Conservation (phyloP, 2,113 vertebrate species). For the Phylloscopus trochilus region DNA sequence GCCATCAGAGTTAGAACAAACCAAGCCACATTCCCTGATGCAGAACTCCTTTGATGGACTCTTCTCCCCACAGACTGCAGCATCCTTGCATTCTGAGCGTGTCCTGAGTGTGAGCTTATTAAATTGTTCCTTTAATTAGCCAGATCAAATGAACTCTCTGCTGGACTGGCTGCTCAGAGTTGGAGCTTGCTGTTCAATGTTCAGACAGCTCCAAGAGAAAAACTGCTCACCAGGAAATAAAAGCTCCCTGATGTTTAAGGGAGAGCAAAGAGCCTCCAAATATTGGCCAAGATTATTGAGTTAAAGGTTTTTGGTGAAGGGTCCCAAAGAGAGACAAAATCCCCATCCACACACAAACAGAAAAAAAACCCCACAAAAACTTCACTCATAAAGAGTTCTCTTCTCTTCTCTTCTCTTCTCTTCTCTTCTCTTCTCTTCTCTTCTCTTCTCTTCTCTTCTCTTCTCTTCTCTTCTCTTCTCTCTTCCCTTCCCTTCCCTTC, state of each 20-base stretch:
- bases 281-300: not conserved
- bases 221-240: not conserved
- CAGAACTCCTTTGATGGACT: not conserved
- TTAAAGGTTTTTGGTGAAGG: not conserved
- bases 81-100: not conserved
- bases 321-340: not conserved
- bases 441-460: too few relatives aligned
- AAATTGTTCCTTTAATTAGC: not conserved
- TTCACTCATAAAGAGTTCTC: not conserved
- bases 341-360: not conserved
- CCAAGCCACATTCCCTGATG: not conserved
- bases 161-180: not conserved
- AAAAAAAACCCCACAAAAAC: not conserved
- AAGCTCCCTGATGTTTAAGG: not conserved
- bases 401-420: accelerated
- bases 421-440: too few relatives aligned
- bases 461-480: too few relatives aligned
- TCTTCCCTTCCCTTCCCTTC: not conserved
- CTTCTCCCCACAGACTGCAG: not conserved
- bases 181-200: not conserved
- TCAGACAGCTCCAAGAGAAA: not conserved
- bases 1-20: not conserved
- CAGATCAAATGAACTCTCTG: not conserved
- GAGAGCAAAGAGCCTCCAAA: not conserved
- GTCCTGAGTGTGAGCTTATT: not conserved